Conservation (phyloP, 1,140 invertebrate genomes). For the Pseudomyrmex gracilis region DNA sequence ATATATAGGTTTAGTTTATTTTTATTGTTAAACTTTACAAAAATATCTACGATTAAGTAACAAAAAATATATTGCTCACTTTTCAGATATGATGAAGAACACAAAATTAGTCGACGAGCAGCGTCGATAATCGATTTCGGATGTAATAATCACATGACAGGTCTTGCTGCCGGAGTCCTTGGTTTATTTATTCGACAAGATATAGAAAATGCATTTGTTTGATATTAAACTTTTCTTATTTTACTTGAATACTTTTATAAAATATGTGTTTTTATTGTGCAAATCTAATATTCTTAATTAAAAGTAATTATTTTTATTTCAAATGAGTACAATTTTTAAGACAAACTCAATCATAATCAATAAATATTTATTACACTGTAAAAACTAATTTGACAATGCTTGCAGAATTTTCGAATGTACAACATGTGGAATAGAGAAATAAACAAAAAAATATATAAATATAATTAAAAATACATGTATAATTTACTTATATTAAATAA, state of each 20-base stretch:
- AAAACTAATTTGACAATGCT: too few relatives aligned
- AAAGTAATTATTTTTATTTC: not conserved
- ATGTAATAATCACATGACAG: slow-evolving; percentile 77
- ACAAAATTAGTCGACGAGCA: slow-evolving; percentile 55
- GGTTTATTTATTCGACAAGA: slow-evolving; percentile 76
- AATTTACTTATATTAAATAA: too few relatives aligned
- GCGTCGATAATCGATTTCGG: slow-evolving; percentile 74
- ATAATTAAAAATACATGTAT: too few relatives aligned
- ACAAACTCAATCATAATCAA: too few relatives aligned
- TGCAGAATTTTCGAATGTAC: too few relatives aligned
- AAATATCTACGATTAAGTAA: not conserved
- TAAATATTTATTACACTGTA: too few relatives aligned
- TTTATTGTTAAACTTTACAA: too few relatives aligned
- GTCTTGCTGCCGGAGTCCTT: slow-evolving; percentile 73
- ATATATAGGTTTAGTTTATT: too few relatives aligned
- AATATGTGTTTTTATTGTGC: not conserved
- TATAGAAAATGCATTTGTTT: slow-evolving; percentile 66
- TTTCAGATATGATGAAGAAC: slow-evolving; percentile 19
- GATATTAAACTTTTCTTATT: not conserved
- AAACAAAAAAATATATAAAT: too few relatives aligned
- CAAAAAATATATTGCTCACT: not conserved
- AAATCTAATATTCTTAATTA: not conserved
- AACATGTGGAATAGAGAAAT: too few relatives aligned
- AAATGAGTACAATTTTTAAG: too few relatives aligned
- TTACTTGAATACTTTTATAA: not conserved